Evolutionary conservation across 2,888 invertebrate species (phyloP), one percentile per base, ranked within the genome.

Genomic region (Pammene fasciana): DNA sequence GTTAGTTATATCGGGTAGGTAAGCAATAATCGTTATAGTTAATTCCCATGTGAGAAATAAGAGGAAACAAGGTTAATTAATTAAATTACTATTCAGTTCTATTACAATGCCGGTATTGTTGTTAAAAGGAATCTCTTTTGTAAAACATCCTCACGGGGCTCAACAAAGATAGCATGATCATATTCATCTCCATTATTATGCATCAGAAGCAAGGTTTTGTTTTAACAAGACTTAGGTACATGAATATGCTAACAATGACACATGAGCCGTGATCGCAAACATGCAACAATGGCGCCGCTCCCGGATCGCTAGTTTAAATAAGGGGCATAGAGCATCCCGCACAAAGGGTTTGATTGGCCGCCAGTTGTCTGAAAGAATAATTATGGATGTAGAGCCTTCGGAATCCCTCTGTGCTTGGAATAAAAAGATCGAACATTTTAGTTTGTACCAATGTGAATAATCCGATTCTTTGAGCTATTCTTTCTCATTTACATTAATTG

Each of bases 161-260:
- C 57, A 57, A 64, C 48, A 50, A 57, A 14, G 66, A 56, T 50
- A 68, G 50, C 56, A 64, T 68, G 52, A 68, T 59, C 18, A 36
- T 68, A 68, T 65, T 68, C 64, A 59, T 64, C 56, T 54, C 55
- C 55, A 48, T 62, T 64, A 68, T 64, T 68, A 56, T 50, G 50
- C 64, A 45, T 64, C 64, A 26, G 18, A 43, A 62, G 68, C 62
- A 36, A 34, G 50, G 59, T 59, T 70, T 65, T 60, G 70, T 70
- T 70, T 70, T 41, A 70, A 60, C 54, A 65, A 59, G 55, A 54
- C 70, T 70, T 65, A 65, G 57, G 46, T 59, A 55, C 54, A 70
- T 70, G 70, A 70, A 70, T 70, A 70, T 70, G 70, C 65, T 65
- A 60, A 70, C 70, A 70, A 65, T 48, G 59, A 70, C 65, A 70